Percentiles rank a stretch among this genome's conserved stretches.
These are phyloP conservation scores for Sorex maritimensis DNA, from an alignment of 2,797 vertebrate species.

Conservation along the genomic window DNA sequence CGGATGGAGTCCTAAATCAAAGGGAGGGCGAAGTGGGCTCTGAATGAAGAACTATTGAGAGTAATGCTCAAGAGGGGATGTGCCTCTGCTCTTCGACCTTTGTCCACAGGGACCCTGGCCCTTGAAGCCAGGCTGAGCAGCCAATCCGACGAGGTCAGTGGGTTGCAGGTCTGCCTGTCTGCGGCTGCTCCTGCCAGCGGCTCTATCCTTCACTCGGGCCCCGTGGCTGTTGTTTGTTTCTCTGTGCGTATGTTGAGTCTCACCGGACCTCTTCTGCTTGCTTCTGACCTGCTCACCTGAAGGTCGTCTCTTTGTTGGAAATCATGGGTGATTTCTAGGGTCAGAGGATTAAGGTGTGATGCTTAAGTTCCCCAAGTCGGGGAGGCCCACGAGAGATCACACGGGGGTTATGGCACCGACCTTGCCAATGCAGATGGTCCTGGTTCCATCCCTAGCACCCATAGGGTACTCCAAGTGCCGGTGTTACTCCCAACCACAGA, in stretches of 20 bases:
- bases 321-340: background rate
- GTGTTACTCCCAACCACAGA: too few species aligned
- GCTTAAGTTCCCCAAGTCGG: too few species aligned
- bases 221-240: background rate
- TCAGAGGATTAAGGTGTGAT: too few species aligned
- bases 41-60: conserved; percentile 81
- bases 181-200: background rate
- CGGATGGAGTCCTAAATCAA: conserved; percentile 3
- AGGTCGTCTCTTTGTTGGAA: background rate
- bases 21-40: conserved; percentile 65
- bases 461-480: too few species aligned
- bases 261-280: background rate
- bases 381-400: too few species aligned
- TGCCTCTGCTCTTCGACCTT: conserved; percentile 76
- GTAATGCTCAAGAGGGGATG: conserved; percentile 76
- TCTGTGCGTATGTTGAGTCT: background rate
- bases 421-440: too few species aligned
- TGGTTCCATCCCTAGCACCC: too few species aligned
- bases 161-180: conserved; percentile 28
- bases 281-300: background rate
- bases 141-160: conserved; percentile 73
- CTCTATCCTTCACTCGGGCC: background rate
- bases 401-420: too few species aligned
- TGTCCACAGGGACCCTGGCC: conserved; percentile 65
- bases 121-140: conserved; percentile 67